Evolutionary conservation across 2,888 invertebrate species (phyloP).

Genomic region (Chaitophorus viminalis): DNA sequence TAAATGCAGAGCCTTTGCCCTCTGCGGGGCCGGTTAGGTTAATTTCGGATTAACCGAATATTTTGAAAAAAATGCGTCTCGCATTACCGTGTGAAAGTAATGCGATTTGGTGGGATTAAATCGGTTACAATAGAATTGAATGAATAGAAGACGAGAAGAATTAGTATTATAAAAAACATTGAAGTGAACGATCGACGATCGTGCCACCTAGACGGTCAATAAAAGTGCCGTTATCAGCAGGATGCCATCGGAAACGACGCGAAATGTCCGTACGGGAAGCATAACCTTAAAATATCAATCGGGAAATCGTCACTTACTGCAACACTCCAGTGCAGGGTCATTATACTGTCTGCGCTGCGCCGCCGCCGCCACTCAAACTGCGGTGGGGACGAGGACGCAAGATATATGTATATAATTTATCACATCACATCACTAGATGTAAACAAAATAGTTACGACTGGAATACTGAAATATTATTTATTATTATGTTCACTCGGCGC

Average conservation of each 20-base stretch:
- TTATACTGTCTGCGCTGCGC: slow-evolving; percentile 12
- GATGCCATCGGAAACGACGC: neutral
- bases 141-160: too few relatives aligned
- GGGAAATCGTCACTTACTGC: neutral
- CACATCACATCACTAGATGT: neutral
- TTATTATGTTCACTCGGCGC: neutral
- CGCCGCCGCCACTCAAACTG: neutral
- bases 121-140: too few relatives aligned
- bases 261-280: neutral
- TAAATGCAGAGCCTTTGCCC: too few relatives aligned
- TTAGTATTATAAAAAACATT: too few relatives aligned
- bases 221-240: neutral
- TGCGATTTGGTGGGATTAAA: too few relatives aligned
- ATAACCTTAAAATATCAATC: slow-evolving; percentile 33
- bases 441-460: slow-evolving; percentile 39
- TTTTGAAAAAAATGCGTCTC: too few relatives aligned
- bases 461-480: neutral
- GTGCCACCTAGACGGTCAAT: too few relatives aligned
- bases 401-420: slow-evolving; percentile 43
- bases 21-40: too few relatives aligned
- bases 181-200: too few relatives aligned
- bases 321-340: slow-evolving; percentile 19
- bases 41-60: too few relatives aligned
- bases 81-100: too few relatives aligned
- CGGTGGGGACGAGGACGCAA: neutral